Conservation (phyloP, 2,888 invertebrate genomes). For the Athalia rosae region DNA sequence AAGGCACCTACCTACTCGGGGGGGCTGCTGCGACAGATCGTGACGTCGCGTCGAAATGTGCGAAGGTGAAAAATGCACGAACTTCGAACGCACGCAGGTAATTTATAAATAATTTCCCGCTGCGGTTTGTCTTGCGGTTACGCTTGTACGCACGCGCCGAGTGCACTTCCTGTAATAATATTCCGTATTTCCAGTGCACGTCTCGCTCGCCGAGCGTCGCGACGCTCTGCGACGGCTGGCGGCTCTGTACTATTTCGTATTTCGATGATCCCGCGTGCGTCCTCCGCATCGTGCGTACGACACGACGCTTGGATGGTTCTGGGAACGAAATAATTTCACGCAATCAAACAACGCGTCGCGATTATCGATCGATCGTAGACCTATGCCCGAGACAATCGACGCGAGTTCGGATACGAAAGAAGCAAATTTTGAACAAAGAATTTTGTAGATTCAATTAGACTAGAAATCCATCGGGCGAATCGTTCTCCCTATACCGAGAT, state of each 20-base stretch:
- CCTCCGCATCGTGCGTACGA: no score
- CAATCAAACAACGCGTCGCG: no score
- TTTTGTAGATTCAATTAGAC: no score
- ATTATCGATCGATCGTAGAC: no score
- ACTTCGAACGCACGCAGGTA: neutral
- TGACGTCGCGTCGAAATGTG: constrained; percentile 56
- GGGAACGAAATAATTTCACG: no score
- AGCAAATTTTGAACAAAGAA: no score
- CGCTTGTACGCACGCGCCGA: constrained; percentile 63
- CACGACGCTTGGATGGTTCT: no score
- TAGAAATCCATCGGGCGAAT: no score
- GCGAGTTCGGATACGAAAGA: no score
- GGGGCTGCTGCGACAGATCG: constrained; percentile 44
- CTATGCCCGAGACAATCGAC: no score
- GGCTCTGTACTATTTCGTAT: constrained; percentile 15
- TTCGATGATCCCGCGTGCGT: neutral
- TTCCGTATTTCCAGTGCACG: no score
- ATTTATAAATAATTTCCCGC: constrained; percentile 66
- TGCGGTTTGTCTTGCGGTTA: constrained; percentile 67
- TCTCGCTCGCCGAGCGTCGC: constrained; percentile 16
- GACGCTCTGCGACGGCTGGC: constrained; percentile 34
- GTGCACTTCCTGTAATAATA: constrained; percentile 32
- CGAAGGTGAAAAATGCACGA: constrained; percentile 53
- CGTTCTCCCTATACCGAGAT: no score
- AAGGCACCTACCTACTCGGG: neutral